Percentiles rank a stretch among this genome's conserved stretches.
These are phyloP conservation scores for Distichodus sexfasciatus DNA, from an alignment of 2,797 vertebrate species.

Conservation along the genomic window DNA sequence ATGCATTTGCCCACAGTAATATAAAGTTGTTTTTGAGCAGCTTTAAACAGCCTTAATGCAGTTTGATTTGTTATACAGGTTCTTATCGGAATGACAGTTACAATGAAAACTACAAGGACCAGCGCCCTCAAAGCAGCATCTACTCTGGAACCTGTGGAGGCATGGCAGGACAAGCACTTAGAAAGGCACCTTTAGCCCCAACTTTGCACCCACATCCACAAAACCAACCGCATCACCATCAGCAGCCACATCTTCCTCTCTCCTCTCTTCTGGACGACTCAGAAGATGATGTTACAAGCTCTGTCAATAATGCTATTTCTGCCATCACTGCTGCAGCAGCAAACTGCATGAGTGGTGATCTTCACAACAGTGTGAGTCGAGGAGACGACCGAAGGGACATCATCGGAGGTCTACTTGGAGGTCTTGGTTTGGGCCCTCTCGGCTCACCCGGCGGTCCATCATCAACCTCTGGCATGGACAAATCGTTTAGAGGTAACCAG, in stretches of 20 bases:
- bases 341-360: constrained; percentile 57
- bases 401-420: constrained; percentile 80
- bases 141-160: constrained; percentile 80
- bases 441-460: constrained; percentile 67
- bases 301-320: constrained; percentile 81
- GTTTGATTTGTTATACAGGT: constrained; percentile 83
- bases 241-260: constrained; percentile 76
- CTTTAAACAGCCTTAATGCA: constrained; percentile 67
- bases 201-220: constrained; percentile 82
- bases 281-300: constrained; percentile 83
- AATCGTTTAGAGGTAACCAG: constrained; percentile 73
- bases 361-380: constrained; percentile 70
- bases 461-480: constrained; percentile 78
- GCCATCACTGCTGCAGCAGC: constrained; percentile 76
- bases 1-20: no score
- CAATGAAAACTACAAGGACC: constrained; percentile 75
- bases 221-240: constrained; percentile 72
- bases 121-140: constrained; percentile 81
- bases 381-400: constrained; percentile 82
- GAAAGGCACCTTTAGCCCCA: constrained; percentile 81
- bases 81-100: constrained; percentile 59
- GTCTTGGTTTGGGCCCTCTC: constrained; percentile 78
- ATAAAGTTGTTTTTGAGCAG: no score
- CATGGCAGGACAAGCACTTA: constrained; percentile 77
- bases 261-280: constrained; percentile 82